Evolutionary conservation across 2,797 vertebrate genomes (phyloP), one percentile per base, ranked within the genome.

Genomic region (Peromyscus aztecus): DNA sequence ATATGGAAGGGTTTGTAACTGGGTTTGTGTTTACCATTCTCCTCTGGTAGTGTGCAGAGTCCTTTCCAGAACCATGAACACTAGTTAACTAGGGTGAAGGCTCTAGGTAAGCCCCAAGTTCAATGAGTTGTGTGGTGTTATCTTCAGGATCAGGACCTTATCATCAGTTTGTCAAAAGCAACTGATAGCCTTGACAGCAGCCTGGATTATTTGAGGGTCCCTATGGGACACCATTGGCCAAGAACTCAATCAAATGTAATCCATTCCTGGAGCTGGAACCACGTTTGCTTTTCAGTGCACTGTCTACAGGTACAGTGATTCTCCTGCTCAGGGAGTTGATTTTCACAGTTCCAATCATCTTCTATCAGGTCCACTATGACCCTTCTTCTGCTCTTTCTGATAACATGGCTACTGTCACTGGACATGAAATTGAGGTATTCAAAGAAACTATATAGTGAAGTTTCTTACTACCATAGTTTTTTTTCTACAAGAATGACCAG

Each of bases 381-480:
- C 11, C 6, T 49, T 92, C 43, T 82, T 76, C 59, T 23, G 34
- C 6, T 52, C 29, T 75, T 76, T 92, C 84, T 90, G 52, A 78
- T 86, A 29, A 80, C 8, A 49, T 57, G 10, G 46, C 7, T 46
- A 77, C 12, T 17, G 17, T 84, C 46, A 63, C n/a, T 88, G 73
- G 21, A 4, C 69, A 87, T 73, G 29, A 95, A 84, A 90, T 57
- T 37, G 69, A 76, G 40, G 46, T 94, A 73, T 94, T 89, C 67
- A 91, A 78, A 75, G 91, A 77, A 92, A 94, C 37, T n/a, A 80
- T 24, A 6, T 67, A 59, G 31, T 95, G 8, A 63, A 43, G 11
- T 80, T 89, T 92, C 61, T 75, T 78, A 78, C 84, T 13, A 78
- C 8, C 52, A 34, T 89, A 69, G 8, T 9, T 40, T 63, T 81